A percentile compares a stretch with the other conserved stretches of the same genome.
Evolutionary conservation across 2,888 invertebrate species (phyloP).

Genomic region (Sepioteuthis lessoniana): DNA sequence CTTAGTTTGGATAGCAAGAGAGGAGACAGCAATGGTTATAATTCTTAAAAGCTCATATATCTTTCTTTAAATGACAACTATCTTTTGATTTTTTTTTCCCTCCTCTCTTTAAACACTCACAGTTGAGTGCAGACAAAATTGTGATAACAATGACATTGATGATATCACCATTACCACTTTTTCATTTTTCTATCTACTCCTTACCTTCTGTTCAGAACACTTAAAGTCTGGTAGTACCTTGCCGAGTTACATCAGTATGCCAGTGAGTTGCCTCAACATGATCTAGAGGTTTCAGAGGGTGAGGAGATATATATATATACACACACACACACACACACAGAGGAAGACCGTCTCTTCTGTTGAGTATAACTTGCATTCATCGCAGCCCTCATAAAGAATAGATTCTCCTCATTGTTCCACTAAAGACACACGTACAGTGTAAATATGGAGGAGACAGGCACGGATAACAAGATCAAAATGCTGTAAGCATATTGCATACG

Average conservation of each 20-base stretch:
- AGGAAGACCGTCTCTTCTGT: not conserved
- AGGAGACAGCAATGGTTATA: not conserved
- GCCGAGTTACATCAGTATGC: not conserved
- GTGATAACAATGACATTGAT: not conserved
- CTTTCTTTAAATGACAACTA: not conserved
- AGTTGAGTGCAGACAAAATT: not conserved
- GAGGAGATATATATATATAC: not conserved
- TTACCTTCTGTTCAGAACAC: not conserved
- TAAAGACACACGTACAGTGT: not conserved
- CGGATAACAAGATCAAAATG: constrained; percentile 21
- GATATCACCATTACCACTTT: not conserved
- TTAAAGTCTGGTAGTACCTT: not conserved
- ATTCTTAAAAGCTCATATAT: not conserved
- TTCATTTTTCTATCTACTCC: not conserved
- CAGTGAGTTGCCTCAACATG: not conserved
- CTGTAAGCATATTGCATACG: constrained; percentile 12
- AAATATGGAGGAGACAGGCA: not conserved
- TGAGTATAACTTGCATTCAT: not conserved
- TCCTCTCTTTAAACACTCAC: not conserved
- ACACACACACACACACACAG: too few species aligned
- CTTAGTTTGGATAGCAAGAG: not conserved
- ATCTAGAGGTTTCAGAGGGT: not conserved
- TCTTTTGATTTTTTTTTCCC: not conserved
- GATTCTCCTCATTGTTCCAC: not conserved
- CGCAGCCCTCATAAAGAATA: not conserved